phyloP scores from a whole-genome alignment of 2,888 invertebrate genomes.

The Morpho achilles region DNA sequence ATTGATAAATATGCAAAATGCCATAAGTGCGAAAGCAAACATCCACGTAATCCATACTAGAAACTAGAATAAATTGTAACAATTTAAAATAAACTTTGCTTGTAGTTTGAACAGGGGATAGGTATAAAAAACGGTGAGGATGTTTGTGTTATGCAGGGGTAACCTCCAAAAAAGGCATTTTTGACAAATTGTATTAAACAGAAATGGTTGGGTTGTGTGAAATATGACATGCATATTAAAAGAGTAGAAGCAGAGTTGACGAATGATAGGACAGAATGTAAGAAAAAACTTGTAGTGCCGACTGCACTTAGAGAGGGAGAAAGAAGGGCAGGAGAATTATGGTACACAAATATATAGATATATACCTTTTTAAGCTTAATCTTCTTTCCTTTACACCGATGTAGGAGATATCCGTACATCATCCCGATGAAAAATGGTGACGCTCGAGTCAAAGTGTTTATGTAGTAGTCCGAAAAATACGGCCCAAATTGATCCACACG shows the following conservation, averaged over 20 bases:
- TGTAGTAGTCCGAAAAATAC: constrained; percentile 41
- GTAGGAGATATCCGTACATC: constrained; percentile 54
- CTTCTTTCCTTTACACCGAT: constrained; percentile 40
- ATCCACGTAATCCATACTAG: constrained; percentile 18
- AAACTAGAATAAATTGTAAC: constrained; percentile 3
- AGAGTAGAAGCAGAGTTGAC: no score
- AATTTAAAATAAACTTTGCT: no score
- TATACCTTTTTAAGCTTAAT: constrained; percentile 31
- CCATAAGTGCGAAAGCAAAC: constrained; percentile 16
- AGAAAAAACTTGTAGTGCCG: neutral
- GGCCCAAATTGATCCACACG: constrained; percentile 15
- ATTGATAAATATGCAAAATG: constrained; percentile 22
- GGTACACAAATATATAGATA: neutral
- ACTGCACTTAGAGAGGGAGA: neutral
- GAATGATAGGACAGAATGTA: no score
- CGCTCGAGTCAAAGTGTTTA: constrained; percentile 48
- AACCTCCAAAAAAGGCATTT: no score
- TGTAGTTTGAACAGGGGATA: no score
- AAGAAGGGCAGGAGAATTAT: neutral
- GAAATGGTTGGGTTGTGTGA: no score
- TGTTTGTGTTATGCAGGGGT: no score
- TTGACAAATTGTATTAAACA: no score
- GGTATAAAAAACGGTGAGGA: no score
- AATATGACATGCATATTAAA: no score
- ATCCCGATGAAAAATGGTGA: constrained; percentile 44